Evolutionary conservation across 2,113 vertebrate genomes (phyloP).

Genomic region (Gasterosteus aculeatus): DNA sequence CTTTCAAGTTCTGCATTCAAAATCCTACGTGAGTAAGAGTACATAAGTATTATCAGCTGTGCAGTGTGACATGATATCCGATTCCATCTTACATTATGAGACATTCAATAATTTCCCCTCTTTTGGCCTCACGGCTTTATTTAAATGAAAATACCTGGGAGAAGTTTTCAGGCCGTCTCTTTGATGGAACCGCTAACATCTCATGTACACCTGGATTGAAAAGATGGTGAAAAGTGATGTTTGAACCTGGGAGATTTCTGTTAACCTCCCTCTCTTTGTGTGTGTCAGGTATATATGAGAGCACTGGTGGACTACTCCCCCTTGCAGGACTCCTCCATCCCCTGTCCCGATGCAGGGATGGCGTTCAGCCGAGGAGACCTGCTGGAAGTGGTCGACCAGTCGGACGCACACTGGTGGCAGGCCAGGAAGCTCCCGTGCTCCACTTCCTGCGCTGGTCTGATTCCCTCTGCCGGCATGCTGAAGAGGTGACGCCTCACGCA

Average conservation of each 20-base stretch:
- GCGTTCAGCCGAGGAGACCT: constrained; percentile 89
- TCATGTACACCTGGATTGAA: background rate
- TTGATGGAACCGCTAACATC: background rate
- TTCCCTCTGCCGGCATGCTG: constrained; percentile 88
- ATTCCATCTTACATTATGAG: background rate
- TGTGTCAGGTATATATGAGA: constrained; percentile 84
- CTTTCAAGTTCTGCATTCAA: background rate
- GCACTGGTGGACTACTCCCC: constrained; percentile 93
- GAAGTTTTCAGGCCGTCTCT: background rate
- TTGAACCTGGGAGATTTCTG: background rate
- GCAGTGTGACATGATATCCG: background rate
- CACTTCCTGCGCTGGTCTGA: constrained; percentile 86
- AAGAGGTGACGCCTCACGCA: constrained; percentile 82
- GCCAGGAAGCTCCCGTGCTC: constrained; percentile 86
- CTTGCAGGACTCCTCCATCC: constrained; percentile 87
- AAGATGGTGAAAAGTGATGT: background rate
- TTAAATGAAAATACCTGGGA: background rate
- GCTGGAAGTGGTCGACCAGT: constrained; percentile 92
- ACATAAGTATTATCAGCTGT: background rate
- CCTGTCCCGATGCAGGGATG: constrained; percentile 89
- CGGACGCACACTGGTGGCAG: constrained; percentile 92
- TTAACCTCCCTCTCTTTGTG: background rate
- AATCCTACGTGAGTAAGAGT: background rate
- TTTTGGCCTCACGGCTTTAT: too few species aligned
- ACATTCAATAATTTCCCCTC: too few species aligned